Evolutionary conservation across 2,888 invertebrate species (phyloP).

Genomic region (Andrena fulva): DNA sequence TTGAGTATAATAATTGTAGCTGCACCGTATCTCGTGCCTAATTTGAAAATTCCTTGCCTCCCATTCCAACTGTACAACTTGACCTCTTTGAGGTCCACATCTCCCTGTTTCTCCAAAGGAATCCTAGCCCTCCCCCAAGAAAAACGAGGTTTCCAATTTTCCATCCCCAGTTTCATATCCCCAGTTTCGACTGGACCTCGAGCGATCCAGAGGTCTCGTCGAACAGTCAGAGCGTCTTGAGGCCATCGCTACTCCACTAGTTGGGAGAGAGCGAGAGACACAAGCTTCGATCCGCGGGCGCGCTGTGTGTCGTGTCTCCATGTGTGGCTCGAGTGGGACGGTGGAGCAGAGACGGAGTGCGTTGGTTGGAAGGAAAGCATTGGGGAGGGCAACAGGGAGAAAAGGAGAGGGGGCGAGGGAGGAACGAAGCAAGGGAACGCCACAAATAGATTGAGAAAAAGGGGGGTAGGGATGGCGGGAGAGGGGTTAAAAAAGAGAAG

Average conservation of each 20-base stretch:
- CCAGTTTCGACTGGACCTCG: background rate
- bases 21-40: no score
- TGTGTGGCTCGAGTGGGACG: conserved; percentile 30
- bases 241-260: conserved; percentile 44
- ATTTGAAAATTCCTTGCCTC: no score
- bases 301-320: conserved; percentile 20
- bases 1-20: no score
- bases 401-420: background rate
- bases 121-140: no score
- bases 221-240: conserved; percentile 13
- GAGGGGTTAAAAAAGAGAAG: conserved; percentile 48
- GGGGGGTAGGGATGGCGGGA: conserved; percentile 28
- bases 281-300: conserved; percentile 47
- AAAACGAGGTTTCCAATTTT: no score
- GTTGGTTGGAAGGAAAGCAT: conserved; percentile 36
- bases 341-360: conserved; percentile 21
- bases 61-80: no score
- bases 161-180: background rate
- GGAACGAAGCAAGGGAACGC: conserved; percentile 17
- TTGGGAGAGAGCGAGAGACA: background rate
- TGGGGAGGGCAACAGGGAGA: background rate
- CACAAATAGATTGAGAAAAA: conserved; percentile 49
- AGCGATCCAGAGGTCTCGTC: background rate
- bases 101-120: no score
- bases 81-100: no score